Evolutionary conservation across 1,140 invertebrate species (phyloP).

Genomic region (Monochamus saltuarius): DNA sequence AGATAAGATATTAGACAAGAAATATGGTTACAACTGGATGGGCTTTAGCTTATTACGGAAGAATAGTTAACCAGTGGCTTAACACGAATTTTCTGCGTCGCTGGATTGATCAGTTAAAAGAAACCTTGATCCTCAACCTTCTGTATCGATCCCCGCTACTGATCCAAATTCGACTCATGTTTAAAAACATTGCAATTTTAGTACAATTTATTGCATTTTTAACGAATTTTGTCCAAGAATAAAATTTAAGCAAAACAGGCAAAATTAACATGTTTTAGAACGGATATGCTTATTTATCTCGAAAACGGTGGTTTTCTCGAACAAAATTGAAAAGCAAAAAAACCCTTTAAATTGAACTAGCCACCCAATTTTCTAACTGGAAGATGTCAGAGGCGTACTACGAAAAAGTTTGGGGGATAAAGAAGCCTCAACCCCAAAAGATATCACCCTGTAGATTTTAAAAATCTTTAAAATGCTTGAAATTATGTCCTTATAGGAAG

Average conservation of each 20-base stretch:
- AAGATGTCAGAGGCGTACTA: conserved; percentile 7
- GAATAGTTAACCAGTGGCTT: background rate
- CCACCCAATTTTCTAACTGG: conserved; percentile 1
- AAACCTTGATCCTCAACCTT: no score
- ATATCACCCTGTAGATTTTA: conserved; percentile 4
- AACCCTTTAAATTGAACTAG: conserved; percentile 10
- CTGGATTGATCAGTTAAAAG: no score
- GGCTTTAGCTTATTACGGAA: no score
- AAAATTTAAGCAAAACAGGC: conserved; percentile 1
- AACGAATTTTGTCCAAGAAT: conserved; percentile 8
- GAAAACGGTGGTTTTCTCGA: background rate
- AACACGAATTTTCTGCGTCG: no score
- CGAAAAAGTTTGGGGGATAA: conserved; percentile 12
- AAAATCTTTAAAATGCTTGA: conserved; percentile 7
- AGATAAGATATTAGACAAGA: no score
- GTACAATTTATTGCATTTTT: conserved; percentile 4
- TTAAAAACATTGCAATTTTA: conserved; percentile 7
- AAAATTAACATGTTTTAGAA: conserved; percentile 8
- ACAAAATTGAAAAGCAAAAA: conserved; percentile 12
- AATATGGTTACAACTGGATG: no score
- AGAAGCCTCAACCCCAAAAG: conserved; percentile 11
- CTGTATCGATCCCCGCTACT: conserved; percentile 1
- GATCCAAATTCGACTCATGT: conserved; percentile 1
- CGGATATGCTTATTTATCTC: conserved; percentile 7
- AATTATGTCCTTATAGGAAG: conserved; percentile 7